Conservation (phyloP, 2,797 vertebrate genomes). For the Adrianichthys oophorus region DNA sequence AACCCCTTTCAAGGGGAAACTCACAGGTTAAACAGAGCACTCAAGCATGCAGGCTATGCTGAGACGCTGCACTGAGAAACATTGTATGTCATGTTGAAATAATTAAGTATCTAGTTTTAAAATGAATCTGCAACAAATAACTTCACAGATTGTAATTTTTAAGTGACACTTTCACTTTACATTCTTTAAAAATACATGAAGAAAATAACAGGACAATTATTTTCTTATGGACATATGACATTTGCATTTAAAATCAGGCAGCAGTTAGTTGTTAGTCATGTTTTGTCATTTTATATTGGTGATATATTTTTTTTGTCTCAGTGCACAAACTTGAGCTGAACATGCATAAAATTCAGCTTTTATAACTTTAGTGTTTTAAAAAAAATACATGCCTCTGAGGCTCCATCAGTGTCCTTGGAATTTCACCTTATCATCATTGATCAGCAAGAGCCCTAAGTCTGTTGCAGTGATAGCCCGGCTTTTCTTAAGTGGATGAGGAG, state of each 20-base stretch:
- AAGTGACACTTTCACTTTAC: background rate
- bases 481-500: constrained; percentile 58
- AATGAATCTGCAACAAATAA: too few species aligned
- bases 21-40: constrained; percentile 14
- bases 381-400: background rate
- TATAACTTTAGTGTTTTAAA: constrained; percentile 12
- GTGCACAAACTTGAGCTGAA: constrained; percentile 14
- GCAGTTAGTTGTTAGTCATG: background rate
- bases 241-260: constrained; percentile 28
- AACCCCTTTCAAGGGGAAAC: constrained; percentile 5
- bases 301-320: constrained; percentile 15
- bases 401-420: constrained; percentile 34
- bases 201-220: constrained; percentile 11
- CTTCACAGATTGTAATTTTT: too few species aligned
- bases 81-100: too few species aligned
- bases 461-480: constrained; percentile 45
- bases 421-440: constrained; percentile 65
- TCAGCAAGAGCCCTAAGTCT: constrained; percentile 61
- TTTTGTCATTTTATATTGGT: constrained; percentile 4
- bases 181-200: constrained; percentile 11
- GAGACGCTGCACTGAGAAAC: background rate
- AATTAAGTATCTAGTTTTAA: too few species aligned
- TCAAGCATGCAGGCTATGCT: constrained; percentile 10
- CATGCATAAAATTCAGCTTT: constrained; percentile 23
- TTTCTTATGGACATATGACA: background rate